These are phyloP conservation scores for Paratrypauchen microcephalus DNA, from an alignment of 2,797 vertebrate species.

Conservation along the genomic window DNA sequence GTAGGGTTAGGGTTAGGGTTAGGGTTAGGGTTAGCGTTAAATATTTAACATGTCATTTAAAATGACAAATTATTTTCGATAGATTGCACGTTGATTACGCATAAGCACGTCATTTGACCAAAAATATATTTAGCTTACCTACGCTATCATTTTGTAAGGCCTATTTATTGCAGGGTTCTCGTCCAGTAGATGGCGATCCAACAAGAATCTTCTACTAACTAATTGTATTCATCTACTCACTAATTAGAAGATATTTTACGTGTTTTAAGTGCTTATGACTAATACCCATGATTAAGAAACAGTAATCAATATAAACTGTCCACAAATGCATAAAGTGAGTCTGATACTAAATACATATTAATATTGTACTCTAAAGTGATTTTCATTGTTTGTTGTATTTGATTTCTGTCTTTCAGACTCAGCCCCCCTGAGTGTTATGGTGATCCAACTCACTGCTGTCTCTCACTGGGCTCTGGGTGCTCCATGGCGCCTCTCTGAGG, in stretches of 20 bases:
- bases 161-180: no score
- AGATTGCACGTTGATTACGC: no score
- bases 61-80: background rate
- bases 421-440: slow-evolving; percentile 32
- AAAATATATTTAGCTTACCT: background rate
- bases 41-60: background rate
- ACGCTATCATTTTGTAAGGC: background rate
- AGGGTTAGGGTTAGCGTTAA: no score
- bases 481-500: slow-evolving; percentile 54
- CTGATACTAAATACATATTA: no score
- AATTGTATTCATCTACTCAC: no score
- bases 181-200: no score
- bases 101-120: background rate
- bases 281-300: background rate
- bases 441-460: slow-evolving; percentile 29
- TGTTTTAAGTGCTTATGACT: background rate
- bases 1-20: no score
- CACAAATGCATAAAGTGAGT: background rate
- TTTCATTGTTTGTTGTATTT: background rate
- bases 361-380: background rate
- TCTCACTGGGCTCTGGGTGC: slow-evolving; percentile 47
- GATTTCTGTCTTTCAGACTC: slow-evolving; percentile 26
- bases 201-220: no score
- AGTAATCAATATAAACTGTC: background rate
- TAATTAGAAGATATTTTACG: no score